Evolutionary conservation across 2,113 vertebrate species (phyloP).

Genomic region (Cololabis saira): DNA sequence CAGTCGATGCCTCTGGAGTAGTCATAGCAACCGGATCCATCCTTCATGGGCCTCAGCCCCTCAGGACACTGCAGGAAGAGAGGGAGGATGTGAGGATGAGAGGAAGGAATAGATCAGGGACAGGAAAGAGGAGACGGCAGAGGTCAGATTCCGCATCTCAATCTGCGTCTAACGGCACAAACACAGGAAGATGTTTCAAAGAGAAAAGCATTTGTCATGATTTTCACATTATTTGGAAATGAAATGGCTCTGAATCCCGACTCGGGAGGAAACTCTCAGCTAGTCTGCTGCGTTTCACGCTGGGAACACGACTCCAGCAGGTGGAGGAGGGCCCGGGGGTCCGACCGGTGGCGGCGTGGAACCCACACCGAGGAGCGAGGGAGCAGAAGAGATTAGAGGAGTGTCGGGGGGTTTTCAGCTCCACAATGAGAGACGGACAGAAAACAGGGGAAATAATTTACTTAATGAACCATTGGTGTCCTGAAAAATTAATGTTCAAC

Average conservation of each 20-base stretch:
- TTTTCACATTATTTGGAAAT: not conserved
- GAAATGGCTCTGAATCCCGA: constrained; percentile 2
- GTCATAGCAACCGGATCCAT: constrained; percentile 96
- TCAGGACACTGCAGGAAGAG: constrained; percentile 87
- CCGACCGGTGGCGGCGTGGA: not conserved
- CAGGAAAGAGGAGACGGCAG: constrained; percentile 37
- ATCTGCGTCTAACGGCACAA: constrained; percentile 39
- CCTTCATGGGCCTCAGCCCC: constrained; percentile 96
- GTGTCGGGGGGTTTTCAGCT: no score
- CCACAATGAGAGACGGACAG: not conserved
- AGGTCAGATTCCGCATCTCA: constrained; percentile 72
- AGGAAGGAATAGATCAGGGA: constrained; percentile 50
- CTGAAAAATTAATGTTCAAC: not conserved
- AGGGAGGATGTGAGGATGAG: no score
- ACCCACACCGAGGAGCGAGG: not conserved
- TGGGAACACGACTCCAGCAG: not conserved
- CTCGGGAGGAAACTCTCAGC: not conserved
- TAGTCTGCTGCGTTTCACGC: not conserved
- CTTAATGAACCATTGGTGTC: not conserved
- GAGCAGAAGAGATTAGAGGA: not conserved
- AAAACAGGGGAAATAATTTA: not conserved
- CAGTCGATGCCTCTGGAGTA: constrained; percentile 97
- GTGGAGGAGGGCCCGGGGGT: not conserved
- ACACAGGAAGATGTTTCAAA: constrained; percentile 19
- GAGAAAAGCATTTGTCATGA: constrained; percentile 29